A percentile compares a stretch with the other conserved stretches of the same genome.
Evolutionary conservation across 2,797 vertebrate genomes (phyloP).

Genomic region (Gouania willdenowi): DNA sequence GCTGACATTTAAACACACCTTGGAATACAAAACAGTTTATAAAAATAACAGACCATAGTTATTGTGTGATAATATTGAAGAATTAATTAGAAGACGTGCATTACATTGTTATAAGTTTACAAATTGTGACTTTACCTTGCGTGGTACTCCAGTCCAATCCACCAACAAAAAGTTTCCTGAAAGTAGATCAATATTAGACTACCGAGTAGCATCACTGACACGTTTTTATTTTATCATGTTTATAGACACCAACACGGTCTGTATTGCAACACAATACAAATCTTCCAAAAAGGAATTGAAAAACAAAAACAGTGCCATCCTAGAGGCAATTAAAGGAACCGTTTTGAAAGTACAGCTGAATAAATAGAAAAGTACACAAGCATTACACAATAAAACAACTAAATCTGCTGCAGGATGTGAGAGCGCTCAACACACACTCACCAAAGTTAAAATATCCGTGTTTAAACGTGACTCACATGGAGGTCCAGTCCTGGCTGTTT

Average conservation of each 20-base stretch:
- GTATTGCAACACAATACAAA: too few species aligned
- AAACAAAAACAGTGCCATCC: too few species aligned
- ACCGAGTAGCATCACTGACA: too few species aligned
- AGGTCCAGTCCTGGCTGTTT: constrained; percentile 1
- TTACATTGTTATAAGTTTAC: too few species aligned
- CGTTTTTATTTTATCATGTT: too few species aligned
- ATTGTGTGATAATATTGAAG: too few species aligned
- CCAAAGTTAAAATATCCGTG: neutral
- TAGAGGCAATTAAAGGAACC: too few species aligned
- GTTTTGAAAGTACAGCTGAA: constrained; percentile 12
- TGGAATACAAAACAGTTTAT: too few species aligned
- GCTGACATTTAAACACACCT: too few species aligned
- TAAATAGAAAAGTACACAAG: constrained; percentile 30
- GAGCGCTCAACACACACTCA: neutral
- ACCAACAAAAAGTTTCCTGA: constrained; percentile 97
- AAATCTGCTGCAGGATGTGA: constrained; percentile 21
- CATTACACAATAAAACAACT: constrained; percentile 36
- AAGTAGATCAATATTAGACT: constrained; percentile 25
- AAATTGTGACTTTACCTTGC: constrained; percentile 83
- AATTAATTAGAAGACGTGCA: too few species aligned
- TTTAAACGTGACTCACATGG: constrained; percentile 2
- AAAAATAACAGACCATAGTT: too few species aligned
- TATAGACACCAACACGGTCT: too few species aligned
- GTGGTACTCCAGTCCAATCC: constrained; percentile 99
- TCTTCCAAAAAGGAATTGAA: neutral